phyloP scores from a whole-genome alignment of 2,113 vertebrate genomes.

The Poeciliopsis turrubarensis region DNA sequence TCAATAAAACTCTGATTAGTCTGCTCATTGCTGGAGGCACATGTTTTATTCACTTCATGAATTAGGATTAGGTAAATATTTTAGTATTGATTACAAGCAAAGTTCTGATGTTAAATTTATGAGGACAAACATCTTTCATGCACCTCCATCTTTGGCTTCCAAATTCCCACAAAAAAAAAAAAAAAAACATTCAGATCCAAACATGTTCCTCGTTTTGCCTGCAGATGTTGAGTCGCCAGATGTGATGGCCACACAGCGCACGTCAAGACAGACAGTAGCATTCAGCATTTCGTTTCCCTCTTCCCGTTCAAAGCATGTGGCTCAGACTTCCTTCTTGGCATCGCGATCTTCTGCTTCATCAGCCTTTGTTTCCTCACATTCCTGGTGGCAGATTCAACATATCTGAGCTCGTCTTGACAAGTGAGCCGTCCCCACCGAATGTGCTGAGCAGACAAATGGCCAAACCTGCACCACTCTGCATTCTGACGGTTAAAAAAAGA shows the following conservation, averaged over 20 bases:
- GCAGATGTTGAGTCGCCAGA: conserved; percentile 29
- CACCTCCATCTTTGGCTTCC: conserved; percentile 1
- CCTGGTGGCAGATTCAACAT: conserved; percentile 40
- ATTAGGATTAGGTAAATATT: conserved; percentile 25
- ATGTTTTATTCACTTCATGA: conserved; percentile 19
- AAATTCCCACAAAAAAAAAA: conserved; percentile 23
- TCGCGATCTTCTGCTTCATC: conserved; percentile 5
- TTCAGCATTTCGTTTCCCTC: conserved; percentile 44
- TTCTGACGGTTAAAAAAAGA: conserved; percentile 1
- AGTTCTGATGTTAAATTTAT: conserved; percentile 42
- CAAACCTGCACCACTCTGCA: neutral
- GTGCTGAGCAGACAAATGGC: conserved; percentile 34
- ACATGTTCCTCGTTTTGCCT: conserved; percentile 44
- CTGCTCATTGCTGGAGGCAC: conserved; percentile 8
- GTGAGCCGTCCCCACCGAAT: conserved; percentile 20
- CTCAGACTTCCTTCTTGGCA: conserved; percentile 41
- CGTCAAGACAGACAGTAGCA: conserved; percentile 29
- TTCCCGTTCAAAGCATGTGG: conserved; percentile 41
- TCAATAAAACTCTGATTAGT: conserved; percentile 15
- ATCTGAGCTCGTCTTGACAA: conserved; percentile 63
- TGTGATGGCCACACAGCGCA: conserved; percentile 28
- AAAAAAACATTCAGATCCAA: conserved; percentile 32
- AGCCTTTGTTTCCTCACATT: conserved; percentile 19
- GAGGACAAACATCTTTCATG: conserved; percentile 32
- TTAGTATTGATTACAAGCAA: conserved; percentile 39